Conservation (phyloP, 2,888 invertebrate species). For the Adela reaumurella region DNA sequence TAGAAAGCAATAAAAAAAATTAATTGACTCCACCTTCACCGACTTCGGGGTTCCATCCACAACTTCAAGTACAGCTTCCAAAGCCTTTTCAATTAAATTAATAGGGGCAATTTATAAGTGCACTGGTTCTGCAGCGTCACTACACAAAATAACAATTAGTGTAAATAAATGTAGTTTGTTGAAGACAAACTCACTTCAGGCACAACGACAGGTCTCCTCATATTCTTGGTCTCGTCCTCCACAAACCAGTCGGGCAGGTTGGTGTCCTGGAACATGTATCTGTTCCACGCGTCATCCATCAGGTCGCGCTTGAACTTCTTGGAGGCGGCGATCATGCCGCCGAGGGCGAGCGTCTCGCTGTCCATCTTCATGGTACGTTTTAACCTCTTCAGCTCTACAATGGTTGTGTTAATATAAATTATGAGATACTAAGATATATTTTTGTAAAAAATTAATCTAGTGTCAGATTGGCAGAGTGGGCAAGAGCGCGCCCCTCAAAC, state of each 20-base stretch:
- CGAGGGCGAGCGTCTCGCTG: slow-evolving; percentile 88
- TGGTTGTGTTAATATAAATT: neutral
- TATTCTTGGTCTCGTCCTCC: slow-evolving; percentile 89
- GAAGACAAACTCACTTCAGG: slow-evolving; percentile 58
- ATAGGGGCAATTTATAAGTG: too few relatives aligned
- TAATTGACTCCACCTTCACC: too few relatives aligned
- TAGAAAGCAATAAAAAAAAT: too few relatives aligned
- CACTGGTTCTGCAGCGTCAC: too few relatives aligned
- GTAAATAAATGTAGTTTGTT: neutral
- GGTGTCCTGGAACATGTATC: slow-evolving; percentile 88
- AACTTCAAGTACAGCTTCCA: too few relatives aligned
- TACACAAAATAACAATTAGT: too few relatives aligned
- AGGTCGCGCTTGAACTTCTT: slow-evolving; percentile 88
- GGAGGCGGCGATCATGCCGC: slow-evolving; percentile 85
- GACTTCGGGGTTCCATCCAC: too few relatives aligned
- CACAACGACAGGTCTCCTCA: slow-evolving; percentile 78
- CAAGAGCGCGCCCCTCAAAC: too few relatives aligned
- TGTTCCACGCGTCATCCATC: slow-evolving; percentile 87
- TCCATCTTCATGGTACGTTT: slow-evolving; percentile 69
- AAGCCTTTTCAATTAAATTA: too few relatives aligned
- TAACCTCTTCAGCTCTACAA: slow-evolving; percentile 41
- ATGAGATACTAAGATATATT: neutral
- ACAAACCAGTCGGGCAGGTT: slow-evolving; percentile 95
- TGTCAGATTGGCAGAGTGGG: too few relatives aligned
- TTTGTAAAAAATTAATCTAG: too few relatives aligned